Percentiles rank a stretch among this genome's conserved stretches.
Conservation (phyloP, 2,888 invertebrate species). For the Oscheius onirici region DNA sequence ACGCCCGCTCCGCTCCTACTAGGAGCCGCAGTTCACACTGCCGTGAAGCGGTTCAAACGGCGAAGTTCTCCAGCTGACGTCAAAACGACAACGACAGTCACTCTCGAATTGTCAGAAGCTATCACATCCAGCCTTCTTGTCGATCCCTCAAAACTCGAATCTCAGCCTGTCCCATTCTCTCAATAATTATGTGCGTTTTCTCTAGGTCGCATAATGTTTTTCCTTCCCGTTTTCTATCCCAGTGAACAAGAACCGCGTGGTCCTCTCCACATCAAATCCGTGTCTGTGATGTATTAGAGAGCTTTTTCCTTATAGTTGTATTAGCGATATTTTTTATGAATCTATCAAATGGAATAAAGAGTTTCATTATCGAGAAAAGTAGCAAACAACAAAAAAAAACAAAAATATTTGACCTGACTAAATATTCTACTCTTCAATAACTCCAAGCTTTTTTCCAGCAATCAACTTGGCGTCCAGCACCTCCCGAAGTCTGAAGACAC, state of each 20-base stretch:
- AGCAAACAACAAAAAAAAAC: conserved; percentile 2
- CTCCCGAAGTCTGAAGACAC: conserved; percentile 33
- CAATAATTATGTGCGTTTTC: conserved; percentile 1
- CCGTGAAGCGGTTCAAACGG: conserved; percentile 55
- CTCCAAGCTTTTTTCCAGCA: conserved; percentile 6
- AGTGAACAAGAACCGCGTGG: conserved; percentile 14
- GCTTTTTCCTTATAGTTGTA: conserved; percentile 5
- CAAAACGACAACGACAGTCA: neutral
- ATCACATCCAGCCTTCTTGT: conserved; percentile 22
- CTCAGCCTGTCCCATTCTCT: conserved; percentile 12
- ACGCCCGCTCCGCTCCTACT: conserved; percentile 85
- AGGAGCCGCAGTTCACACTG: conserved; percentile 66
- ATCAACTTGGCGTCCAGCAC: conserved; percentile 27
- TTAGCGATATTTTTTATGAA: neutral
- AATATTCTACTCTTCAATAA: neutral
- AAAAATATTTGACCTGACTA: neutral
- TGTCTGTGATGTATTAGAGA: conserved; percentile 19
- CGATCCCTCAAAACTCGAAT: conserved; percentile 31
- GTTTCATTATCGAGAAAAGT: neutral
- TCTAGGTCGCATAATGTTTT: conserved; percentile 6
- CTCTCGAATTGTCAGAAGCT: conserved; percentile 18
- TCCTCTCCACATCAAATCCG: neutral
- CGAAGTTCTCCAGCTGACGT: conserved; percentile 18
- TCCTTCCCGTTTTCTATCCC: neutral
- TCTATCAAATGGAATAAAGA: too few species aligned